Evolutionary conservation across 2,113 vertebrate genomes (phyloP).

Genomic region (Ptilorrhoa leucosticta): DNA sequence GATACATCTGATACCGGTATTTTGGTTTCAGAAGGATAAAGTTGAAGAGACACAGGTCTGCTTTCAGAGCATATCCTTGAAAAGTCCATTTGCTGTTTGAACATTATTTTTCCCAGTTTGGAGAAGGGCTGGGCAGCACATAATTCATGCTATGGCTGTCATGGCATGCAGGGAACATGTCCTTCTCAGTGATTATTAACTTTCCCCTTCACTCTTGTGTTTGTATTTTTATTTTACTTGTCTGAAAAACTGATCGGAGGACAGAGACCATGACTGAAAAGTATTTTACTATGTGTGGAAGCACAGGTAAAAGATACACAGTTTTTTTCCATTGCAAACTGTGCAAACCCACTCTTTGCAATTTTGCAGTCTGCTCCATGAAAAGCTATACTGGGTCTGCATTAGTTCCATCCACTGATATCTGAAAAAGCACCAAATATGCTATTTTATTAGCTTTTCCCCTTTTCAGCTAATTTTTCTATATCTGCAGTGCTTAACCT

Average conservation of each 20-base stretch:
- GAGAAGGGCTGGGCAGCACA: neutral
- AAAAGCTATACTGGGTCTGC: neutral
- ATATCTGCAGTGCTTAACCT: neutral
- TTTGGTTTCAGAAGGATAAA: neutral
- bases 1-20: neutral
- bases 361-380: neutral
- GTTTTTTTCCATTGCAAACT: neutral
- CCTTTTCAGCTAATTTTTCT: neutral
- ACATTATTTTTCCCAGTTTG: neutral
- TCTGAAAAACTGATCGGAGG: neutral
- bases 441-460: neutral
- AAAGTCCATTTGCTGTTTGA: neutral
- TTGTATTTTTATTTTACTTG: neutral
- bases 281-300: neutral
- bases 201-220: neutral
- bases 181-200: neutral
- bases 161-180: neutral
- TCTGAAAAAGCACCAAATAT: neutral
- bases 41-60: neutral
- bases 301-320: neutral
- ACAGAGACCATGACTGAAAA: neutral
- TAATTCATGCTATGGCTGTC: neutral
- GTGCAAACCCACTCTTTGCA: neutral
- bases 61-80: neutral
- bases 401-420: neutral